Conservation (phyloP, 2,888 invertebrate species). For the Erebia palarica region DNA sequence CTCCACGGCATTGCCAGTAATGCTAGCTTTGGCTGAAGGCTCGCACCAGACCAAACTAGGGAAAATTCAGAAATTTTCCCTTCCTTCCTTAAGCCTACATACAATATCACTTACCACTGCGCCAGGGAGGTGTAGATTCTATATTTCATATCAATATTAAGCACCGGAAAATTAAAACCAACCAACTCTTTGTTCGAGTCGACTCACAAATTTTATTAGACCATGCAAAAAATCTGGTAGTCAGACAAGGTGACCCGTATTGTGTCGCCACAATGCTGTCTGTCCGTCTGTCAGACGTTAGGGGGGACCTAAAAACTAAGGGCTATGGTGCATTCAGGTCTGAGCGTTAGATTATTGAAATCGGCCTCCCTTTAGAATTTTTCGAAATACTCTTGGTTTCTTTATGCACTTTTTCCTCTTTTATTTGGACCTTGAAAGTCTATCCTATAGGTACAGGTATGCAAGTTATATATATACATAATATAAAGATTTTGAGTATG, state of each 20-base stretch:
- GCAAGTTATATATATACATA: neutral
- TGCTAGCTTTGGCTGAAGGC: too few relatives aligned
- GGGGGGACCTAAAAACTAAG: constrained; percentile 31
- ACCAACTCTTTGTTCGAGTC: constrained; percentile 14
- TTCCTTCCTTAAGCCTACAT: too few relatives aligned
- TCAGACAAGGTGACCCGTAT: constrained; percentile 46
- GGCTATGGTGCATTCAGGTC: constrained; percentile 10
- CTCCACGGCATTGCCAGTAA: too few relatives aligned
- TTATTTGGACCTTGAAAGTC: neutral
- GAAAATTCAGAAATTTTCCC: neutral
- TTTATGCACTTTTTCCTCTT: constrained; percentile 10
- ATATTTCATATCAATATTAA: neutral
- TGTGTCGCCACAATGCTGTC: constrained; percentile 41
- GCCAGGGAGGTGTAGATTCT: too few relatives aligned
- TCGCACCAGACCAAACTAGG: too few relatives aligned
- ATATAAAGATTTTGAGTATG: too few relatives aligned
- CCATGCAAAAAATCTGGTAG: constrained; percentile 16
- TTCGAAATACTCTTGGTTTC: constrained; percentile 13
- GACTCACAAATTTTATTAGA: constrained; percentile 15
- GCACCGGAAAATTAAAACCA: constrained; percentile 22
- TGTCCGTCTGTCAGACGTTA: constrained; percentile 34
- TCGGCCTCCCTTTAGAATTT: constrained; percentile 27
- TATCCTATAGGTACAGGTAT: neutral
- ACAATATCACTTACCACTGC: too few relatives aligned
- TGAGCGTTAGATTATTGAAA: constrained; percentile 36